A percentile compares a stretch with the other conserved stretches of the same genome.
Conservation (phyloP, 2,888 invertebrate species). For the Lasioglossum morio region DNA sequence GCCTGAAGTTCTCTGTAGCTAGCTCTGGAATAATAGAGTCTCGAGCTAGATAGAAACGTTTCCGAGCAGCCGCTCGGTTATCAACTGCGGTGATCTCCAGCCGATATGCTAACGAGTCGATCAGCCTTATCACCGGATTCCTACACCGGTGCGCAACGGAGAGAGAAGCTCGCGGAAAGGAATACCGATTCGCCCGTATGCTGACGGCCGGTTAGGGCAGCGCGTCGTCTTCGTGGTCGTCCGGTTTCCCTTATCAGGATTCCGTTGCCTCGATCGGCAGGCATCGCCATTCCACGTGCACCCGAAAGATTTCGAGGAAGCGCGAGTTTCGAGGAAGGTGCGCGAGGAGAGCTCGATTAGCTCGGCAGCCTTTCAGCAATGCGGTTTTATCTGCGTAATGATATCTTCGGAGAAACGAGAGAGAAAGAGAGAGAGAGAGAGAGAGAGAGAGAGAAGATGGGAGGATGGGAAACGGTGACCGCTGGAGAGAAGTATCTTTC, state of each 20-base stretch:
- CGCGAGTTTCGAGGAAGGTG: conserved; percentile 59
- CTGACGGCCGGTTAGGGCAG: conserved; percentile 10
- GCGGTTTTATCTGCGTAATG: conserved; percentile 78
- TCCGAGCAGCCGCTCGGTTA: neutral
- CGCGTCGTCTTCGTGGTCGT: neutral
- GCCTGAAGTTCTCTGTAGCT: neutral
- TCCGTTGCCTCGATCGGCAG: conserved; percentile 33
- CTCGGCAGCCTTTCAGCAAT: conserved; percentile 73
- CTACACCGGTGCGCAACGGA: neutral
- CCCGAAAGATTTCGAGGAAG: conserved; percentile 58
- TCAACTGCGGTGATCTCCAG: neutral
- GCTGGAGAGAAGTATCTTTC: conserved; percentile 51
- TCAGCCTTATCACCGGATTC: conserved; percentile 33
- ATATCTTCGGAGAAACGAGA: conserved; percentile 65
- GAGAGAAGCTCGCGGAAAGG: neutral
- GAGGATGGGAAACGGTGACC: conserved; percentile 7
- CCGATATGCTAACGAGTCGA: conserved; percentile 12
- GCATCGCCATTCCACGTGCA: conserved; percentile 53
- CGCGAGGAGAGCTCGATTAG: conserved; percentile 69
- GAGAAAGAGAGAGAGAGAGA: neutral
- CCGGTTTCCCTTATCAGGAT: conserved; percentile 28
- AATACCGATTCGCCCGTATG: conserved; percentile 23
- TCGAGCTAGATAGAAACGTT: neutral
- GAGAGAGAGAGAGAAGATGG: neutral
- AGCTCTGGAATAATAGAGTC: neutral